Conservation (phyloP, 2,797 vertebrate genomes). For the Clarias laeviceps region DNA sequence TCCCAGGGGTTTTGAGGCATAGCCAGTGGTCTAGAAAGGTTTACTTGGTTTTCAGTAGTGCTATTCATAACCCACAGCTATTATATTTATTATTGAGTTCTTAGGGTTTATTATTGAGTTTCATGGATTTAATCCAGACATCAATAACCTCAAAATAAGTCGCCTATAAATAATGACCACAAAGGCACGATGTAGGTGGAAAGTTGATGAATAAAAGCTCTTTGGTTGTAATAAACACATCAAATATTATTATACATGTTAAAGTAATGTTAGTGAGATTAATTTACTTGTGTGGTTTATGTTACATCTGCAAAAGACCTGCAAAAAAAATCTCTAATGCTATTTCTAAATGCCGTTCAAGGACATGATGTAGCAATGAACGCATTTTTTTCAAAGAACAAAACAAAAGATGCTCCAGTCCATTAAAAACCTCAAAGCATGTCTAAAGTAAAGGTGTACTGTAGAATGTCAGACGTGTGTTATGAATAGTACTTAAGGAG, state of each 20-base stretch:
- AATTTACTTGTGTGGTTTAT: too few species aligned
- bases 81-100: slow-evolving; percentile 7
- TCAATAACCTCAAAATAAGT: background rate
- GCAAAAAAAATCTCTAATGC: background rate
- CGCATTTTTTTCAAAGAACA: background rate
- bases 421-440: background rate
- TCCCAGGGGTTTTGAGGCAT: background rate
- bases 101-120: background rate
- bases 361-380: slow-evolving; percentile 8
- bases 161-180: slow-evolving; percentile 1
- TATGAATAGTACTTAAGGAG: background rate
- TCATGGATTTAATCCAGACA: slow-evolving; percentile 8
- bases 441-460: background rate
- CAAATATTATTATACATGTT: background rate
- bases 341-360: background rate
- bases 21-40: background rate
- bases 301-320: background rate
- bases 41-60: slow-evolving; percentile 1
- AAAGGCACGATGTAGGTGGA: background rate
- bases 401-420: background rate
- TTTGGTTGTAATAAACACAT: background rate
- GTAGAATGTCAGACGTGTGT: background rate
- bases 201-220: background rate
- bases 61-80: slow-evolving; percentile 9
- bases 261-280: background rate